A percentile compares a stretch with the other conserved stretches of the same genome.
Evolutionary conservation across 2,888 invertebrate genomes (phyloP).

Genomic region (Caenorhabditis sp.): DNA sequence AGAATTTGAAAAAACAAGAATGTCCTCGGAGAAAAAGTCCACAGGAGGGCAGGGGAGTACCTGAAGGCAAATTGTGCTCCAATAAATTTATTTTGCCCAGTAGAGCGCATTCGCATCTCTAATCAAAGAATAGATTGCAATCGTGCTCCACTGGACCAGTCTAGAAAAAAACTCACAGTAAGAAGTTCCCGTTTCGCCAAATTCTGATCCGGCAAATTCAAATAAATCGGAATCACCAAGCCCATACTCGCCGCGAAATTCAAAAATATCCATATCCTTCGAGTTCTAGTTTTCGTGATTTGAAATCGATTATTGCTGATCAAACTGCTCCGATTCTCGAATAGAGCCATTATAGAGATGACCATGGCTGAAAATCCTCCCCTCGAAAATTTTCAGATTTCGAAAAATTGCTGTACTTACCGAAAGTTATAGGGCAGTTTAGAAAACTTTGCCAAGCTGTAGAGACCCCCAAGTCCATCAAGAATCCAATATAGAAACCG

Average conservation of each 20-base stretch:
- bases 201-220: not conserved
- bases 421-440: no score
- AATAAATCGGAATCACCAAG: not conserved
- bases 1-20: not conserved
- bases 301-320: not conserved
- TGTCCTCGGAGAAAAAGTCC: constrained; percentile 8
- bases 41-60: constrained; percentile 8
- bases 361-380: no score
- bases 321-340: not conserved
- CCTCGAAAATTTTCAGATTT: no score
- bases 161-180: not conserved
- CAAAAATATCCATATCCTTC: not conserved
- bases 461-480: not conserved
- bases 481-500: not conserved
- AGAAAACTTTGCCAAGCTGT: not conserved
- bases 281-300: not conserved
- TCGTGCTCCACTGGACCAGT: no score
- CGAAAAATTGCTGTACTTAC: no score
- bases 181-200: not conserved
- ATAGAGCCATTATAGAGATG: not conserved
- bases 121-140: no score
- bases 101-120: no score
- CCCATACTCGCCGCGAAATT: not conserved
- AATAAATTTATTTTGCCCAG: not conserved
- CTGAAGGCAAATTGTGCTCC: not conserved